These are phyloP conservation scores for Netelia inedita DNA, from an alignment of 2,888 invertebrate species.

Conservation along the genomic window DNA sequence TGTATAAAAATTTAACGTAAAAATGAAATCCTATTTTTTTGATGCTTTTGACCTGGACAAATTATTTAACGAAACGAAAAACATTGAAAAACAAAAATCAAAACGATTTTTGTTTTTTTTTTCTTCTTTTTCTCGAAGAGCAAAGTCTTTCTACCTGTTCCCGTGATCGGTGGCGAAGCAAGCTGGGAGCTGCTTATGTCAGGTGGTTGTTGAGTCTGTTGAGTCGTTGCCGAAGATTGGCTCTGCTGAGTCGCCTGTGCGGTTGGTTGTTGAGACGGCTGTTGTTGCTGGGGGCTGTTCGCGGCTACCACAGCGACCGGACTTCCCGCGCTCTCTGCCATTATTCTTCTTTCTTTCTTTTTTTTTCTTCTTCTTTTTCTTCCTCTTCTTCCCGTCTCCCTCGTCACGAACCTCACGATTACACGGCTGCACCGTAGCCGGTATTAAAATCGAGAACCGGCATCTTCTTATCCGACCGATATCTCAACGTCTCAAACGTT, in stretches of 20 bases:
- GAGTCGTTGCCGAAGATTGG: conserved; percentile 69
- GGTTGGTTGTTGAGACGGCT: conserved; percentile 74
- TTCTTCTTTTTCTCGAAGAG: too few species aligned
- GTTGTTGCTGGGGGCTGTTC: conserved; percentile 82
- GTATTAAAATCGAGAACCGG: conserved; percentile 36
- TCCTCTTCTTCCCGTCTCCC: not conserved
- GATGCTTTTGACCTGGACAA: too few species aligned
- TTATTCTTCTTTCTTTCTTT: conserved; percentile 73
- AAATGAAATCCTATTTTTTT: too few species aligned
- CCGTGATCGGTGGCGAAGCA: conserved; percentile 83
- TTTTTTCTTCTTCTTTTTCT: conserved; percentile 40
- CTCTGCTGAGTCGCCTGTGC: conserved; percentile 74
- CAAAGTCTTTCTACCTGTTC: conserved; percentile 81
- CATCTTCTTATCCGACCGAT: conserved; percentile 51
- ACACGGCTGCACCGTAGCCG: conserved; percentile 28
- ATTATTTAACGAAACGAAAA: too few species aligned
- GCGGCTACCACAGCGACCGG: conserved; percentile 78
- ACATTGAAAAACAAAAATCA: too few species aligned
- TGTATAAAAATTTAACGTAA: too few species aligned
- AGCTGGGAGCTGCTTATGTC: conserved; percentile 84
- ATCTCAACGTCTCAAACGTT: conserved; percentile 30
- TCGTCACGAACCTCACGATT: conserved; percentile 44
- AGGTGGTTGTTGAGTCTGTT: conserved; percentile 80
- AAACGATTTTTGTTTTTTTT: too few species aligned
- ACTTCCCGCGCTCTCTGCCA: conserved; percentile 83